A percentile compares a stretch with the other conserved stretches of the same genome.
These are phyloP conservation scores for Cyprinodon variegatus DNA, from an alignment of 2,113 vertebrate genomes.

Conservation along the genomic window DNA sequence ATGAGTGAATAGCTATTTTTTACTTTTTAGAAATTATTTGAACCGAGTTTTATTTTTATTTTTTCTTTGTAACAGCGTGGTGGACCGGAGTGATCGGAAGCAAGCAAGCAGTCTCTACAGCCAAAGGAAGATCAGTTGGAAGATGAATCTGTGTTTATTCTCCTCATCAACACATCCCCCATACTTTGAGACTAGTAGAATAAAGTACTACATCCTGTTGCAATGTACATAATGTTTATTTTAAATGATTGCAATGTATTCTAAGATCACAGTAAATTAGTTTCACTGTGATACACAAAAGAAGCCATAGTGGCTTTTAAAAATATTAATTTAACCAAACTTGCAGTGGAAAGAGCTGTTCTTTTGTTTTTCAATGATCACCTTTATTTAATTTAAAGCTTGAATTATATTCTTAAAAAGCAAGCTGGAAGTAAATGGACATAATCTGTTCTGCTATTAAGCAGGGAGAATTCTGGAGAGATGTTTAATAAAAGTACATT, in stretches of 20 bases:
- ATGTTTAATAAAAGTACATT: not conserved
- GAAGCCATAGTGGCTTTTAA: conserved; percentile 4
- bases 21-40: not conserved
- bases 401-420: not conserved
- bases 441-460: not conserved
- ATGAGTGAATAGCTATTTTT: not conserved
- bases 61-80: conserved; percentile 71
- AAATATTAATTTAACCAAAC: not conserved
- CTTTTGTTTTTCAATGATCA: not conserved
- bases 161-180: conserved; percentile 49
- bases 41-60: not conserved
- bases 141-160: conserved; percentile 47
- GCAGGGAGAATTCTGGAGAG: not conserved
- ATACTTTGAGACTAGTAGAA: conserved; percentile 58
- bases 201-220: conserved; percentile 61
- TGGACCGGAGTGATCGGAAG: conserved; percentile 77
- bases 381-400: not conserved
- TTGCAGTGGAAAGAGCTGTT: not conserved
- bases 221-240: conserved; percentile 73
- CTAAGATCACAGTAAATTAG: conserved; percentile 13
- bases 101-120: conserved; percentile 5
- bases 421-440: not conserved
- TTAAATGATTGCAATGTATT: conserved; percentile 39
- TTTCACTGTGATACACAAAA: conserved; percentile 18
- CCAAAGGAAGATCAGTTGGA: conserved; percentile 55